Evolutionary conservation across 2,888 invertebrate species (phyloP).

Genomic region (Fragum fragum): DNA sequence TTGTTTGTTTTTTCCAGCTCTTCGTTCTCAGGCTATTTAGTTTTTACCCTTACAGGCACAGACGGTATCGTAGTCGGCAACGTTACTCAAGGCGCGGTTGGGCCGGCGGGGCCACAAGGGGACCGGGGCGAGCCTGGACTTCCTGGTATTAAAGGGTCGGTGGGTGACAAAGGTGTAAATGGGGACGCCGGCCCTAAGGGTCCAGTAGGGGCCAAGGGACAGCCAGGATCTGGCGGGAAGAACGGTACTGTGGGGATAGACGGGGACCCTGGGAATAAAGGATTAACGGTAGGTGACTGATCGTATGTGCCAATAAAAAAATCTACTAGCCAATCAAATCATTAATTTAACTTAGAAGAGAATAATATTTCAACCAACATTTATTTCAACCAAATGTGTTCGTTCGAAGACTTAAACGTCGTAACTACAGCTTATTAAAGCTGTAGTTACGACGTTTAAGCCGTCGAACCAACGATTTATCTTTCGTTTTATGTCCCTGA

Average conservation of each 20-base stretch:
- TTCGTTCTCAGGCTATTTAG: too few species aligned
- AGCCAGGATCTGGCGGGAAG: constrained; percentile 18
- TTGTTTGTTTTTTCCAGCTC: too few species aligned
- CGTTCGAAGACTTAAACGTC: too few species aligned
- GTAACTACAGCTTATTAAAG: too few species aligned
- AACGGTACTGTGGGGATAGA: constrained; percentile 17
- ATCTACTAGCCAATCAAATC: too few species aligned
- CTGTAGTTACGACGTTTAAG: too few species aligned
- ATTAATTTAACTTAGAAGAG: too few species aligned
- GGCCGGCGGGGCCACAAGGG: constrained; percentile 10
- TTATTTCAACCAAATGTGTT: too few species aligned
- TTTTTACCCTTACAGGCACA: not conserved
- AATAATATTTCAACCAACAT: too few species aligned
- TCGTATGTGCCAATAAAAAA: too few species aligned
- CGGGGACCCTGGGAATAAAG: constrained; percentile 18
- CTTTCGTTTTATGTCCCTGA: too few species aligned
- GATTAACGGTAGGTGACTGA: not conserved
- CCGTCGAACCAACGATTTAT: too few species aligned
- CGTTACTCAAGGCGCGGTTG: not conserved
- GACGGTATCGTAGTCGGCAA: constrained; percentile 1
- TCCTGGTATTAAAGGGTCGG: constrained; percentile 6
- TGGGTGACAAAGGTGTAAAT: constrained; percentile 15
- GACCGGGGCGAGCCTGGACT: not conserved
- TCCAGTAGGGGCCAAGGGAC: constrained; percentile 1
- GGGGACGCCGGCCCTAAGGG: constrained; percentile 16